phyloP scores from a whole-genome alignment of 2,113 vertebrate species.

The Callospermophilus lateralis region DNA sequence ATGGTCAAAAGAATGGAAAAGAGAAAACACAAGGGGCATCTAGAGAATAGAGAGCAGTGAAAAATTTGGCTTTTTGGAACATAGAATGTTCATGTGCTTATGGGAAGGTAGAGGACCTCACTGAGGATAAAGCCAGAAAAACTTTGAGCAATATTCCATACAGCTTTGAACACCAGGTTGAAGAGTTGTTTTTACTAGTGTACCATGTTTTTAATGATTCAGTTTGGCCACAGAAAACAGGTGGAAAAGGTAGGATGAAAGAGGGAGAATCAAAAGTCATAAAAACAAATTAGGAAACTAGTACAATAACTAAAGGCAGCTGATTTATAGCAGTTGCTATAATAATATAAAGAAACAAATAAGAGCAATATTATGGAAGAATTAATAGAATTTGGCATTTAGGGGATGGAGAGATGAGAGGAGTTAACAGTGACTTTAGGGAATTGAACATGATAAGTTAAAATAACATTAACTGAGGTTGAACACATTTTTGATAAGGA shows the following conservation, averaged over 20 bases:
- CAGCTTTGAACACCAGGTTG: neutral
- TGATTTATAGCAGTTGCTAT: neutral
- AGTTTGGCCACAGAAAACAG: constrained; percentile 26
- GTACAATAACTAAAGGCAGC: neutral
- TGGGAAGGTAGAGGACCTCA: neutral
- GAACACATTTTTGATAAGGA: neutral
- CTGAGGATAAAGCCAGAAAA: neutral
- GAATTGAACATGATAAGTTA: neutral
- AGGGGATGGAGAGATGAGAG: neutral
- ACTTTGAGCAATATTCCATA: neutral
- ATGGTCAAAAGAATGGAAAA: neutral
- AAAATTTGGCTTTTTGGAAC: neutral
- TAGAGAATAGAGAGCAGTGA: neutral
- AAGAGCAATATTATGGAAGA: neutral
- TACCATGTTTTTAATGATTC: neutral
- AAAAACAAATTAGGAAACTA: constrained; percentile 11
- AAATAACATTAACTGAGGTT: neutral
- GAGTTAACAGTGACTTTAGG: neutral
- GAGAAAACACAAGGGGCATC: neutral
- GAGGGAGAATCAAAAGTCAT: neutral
- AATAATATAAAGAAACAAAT: neutral
- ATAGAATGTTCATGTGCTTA: neutral
- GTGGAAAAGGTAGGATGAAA: neutral
- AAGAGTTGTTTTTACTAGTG: neutral
- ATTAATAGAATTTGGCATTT: neutral